phyloP scores from a whole-genome alignment of 2,113 vertebrate species.

The Gila orcuttii region DNA sequence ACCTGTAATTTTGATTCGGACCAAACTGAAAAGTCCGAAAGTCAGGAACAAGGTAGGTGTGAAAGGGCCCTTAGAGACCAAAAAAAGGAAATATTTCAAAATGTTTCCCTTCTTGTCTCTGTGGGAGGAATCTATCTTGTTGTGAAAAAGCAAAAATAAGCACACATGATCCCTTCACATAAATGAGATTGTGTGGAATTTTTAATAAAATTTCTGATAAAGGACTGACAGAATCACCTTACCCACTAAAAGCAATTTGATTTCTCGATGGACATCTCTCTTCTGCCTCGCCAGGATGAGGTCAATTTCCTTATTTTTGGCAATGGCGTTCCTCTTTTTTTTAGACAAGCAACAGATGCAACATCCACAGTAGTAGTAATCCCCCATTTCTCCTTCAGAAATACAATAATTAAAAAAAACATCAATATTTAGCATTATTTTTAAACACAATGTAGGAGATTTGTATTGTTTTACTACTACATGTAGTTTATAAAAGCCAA shows the following conservation, averaged over 20 bases:
- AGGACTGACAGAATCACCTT: slow-evolving; percentile 44
- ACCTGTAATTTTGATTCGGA: too few relatives aligned
- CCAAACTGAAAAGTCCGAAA: too few relatives aligned
- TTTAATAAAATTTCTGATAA: too few relatives aligned
- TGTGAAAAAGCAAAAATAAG: background rate
- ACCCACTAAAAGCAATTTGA: slow-evolving; percentile 87
- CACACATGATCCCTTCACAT: too few relatives aligned
- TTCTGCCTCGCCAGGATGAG: slow-evolving; percentile 80
- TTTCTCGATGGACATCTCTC: slow-evolving; percentile 74
- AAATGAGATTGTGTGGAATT: too few relatives aligned
- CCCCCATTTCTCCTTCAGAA: slow-evolving; percentile 64
- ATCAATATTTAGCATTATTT: too few relatives aligned
- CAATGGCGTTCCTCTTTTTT: slow-evolving; percentile 74
- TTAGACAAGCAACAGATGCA: slow-evolving; percentile 78
- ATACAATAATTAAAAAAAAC: background rate
- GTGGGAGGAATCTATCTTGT: background rate
- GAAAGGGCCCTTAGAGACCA: too few relatives aligned
- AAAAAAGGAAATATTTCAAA: too few relatives aligned
- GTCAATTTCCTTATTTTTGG: slow-evolving; percentile 81
- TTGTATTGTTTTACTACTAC: too few relatives aligned
- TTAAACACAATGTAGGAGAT: too few relatives aligned
- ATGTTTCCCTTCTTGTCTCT: background rate
- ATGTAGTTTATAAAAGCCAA: too few relatives aligned
- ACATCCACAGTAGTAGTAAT: slow-evolving; percentile 67
- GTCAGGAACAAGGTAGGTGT: too few relatives aligned